Conservation (phyloP, 1,140 invertebrate genomes). For the Drosophila sucinea region DNA sequence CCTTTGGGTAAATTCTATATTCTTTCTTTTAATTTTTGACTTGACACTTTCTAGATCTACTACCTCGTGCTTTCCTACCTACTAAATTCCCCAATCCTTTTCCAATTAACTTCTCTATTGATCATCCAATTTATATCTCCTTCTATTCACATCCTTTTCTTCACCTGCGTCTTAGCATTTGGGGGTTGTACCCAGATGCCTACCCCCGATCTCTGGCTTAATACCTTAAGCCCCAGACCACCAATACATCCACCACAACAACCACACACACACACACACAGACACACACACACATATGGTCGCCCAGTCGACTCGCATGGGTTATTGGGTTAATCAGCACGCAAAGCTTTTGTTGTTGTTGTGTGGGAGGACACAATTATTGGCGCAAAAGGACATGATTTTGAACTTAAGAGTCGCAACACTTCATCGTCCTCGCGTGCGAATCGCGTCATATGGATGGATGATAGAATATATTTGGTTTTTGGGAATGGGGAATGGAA, state of each 20-base stretch:
- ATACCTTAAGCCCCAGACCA: not conserved
- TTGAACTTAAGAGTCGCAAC: slow-evolving; percentile 57
- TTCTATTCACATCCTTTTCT: too few relatives aligned
- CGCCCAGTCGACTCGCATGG: slow-evolving; percentile 20
- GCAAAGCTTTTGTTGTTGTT: slow-evolving; percentile 39
- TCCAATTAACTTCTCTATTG: too few relatives aligned
- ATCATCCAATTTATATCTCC: too few relatives aligned
- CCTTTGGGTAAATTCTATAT: too few relatives aligned
- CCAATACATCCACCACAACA: slow-evolving; percentile 12
- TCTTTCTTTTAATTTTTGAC: too few relatives aligned
- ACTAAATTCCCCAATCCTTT: too few relatives aligned
- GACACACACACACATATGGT: slow-evolving; percentile 16
- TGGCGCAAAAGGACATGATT: slow-evolving; percentile 50
- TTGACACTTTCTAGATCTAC: too few relatives aligned
- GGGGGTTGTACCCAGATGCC: too few relatives aligned
- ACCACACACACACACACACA: slow-evolving; percentile 24
- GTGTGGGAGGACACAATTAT: slow-evolving; percentile 25
- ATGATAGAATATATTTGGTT: slow-evolving; percentile 23
- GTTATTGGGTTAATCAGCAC: slow-evolving; percentile 60
- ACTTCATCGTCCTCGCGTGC: slow-evolving; percentile 50
- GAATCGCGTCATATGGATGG: slow-evolving; percentile 58
- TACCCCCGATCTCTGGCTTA: too few relatives aligned
- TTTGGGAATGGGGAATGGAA: not conserved
- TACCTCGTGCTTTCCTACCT: too few relatives aligned
- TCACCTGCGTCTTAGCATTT: too few relatives aligned